Percentiles rank a stretch among this genome's conserved stretches.
phyloP scores from a whole-genome alignment of 1,140 invertebrate genomes.

The Diorhabda elongata region DNA sequence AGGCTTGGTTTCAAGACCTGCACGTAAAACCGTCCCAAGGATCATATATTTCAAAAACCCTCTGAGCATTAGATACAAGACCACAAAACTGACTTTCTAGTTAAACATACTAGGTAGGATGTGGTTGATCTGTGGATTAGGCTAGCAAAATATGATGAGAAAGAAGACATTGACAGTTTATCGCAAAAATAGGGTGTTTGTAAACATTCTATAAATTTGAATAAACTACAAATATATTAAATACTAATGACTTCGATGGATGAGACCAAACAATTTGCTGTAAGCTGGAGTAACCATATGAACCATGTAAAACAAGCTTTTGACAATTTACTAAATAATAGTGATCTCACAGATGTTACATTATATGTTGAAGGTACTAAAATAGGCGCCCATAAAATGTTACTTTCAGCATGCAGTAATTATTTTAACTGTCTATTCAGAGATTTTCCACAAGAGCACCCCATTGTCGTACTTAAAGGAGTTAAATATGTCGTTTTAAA shows the following conservation, averaged over 20 bases:
- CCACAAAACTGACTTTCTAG: too few relatives aligned
- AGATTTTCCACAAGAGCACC: conserved; percentile 81
- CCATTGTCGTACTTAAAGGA: conserved; percentile 81
- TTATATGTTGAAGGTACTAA: conserved; percentile 77
- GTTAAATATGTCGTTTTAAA: conserved; percentile 76
- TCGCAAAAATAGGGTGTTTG: background rate
- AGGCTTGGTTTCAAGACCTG: too few relatives aligned
- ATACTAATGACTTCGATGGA: conserved; percentile 3
- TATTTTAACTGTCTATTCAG: conserved; percentile 81
- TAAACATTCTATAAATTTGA: background rate
- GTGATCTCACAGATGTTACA: conserved; percentile 82
- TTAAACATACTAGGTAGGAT: too few relatives aligned
- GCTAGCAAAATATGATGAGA: background rate
- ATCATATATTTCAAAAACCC: too few relatives aligned
- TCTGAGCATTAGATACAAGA: too few relatives aligned
- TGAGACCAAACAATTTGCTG: conserved; percentile 61
- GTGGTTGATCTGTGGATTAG: too few relatives aligned
- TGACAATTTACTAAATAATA: conserved; percentile 68
- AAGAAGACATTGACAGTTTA: background rate
- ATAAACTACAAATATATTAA: background rate
- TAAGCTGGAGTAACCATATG: conserved; percentile 74
- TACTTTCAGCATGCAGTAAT: conserved; percentile 77
- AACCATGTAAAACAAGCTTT: conserved; percentile 72
- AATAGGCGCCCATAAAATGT: conserved; percentile 79
- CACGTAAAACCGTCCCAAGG: too few relatives aligned